phyloP scores from a whole-genome alignment of 37 sponge, comb jelly and placozoan species.

The Axinella damicornis region DNA sequence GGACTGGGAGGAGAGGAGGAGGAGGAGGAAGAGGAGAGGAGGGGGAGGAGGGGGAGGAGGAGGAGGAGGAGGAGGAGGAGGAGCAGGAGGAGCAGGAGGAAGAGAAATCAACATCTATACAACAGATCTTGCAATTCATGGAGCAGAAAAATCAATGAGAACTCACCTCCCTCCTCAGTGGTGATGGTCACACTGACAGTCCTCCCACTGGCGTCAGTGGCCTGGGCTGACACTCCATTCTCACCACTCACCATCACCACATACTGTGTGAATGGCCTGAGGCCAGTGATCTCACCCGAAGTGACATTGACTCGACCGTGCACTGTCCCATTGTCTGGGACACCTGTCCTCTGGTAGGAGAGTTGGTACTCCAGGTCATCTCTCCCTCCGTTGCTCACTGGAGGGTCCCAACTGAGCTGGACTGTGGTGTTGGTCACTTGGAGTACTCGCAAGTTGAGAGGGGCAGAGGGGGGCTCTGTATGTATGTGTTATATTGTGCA shows the following conservation, averaged over 20 bases:
- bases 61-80: no score
- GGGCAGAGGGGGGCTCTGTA: conserved; percentile 10
- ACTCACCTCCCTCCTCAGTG: conserved; percentile 1
- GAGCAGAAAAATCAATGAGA: no score
- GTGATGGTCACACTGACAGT: not conserved
- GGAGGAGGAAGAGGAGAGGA: no score
- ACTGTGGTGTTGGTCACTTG: conserved; percentile 16
- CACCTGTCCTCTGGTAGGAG: not conserved
- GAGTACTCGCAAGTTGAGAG: not conserved
- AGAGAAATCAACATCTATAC: no score
- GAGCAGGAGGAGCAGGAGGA: no score
- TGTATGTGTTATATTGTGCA: conserved; percentile 24
- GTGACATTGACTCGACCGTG: no score
- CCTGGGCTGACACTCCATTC: conserved; percentile 18
- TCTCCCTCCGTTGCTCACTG: not conserved
- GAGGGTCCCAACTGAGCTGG: not conserved
- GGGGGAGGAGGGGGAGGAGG: no score
- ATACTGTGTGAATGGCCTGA: not conserved
- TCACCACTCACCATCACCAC: not conserved
- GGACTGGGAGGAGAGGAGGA: no score
- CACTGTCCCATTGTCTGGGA: no score
- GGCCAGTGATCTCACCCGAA: not conserved
- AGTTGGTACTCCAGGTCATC: not conserved
- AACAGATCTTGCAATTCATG: no score
- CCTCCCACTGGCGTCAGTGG: not conserved